Base-by-base conservation (phyloP, 2,113 vertebrate species). In the Eolophus roseicapilla region DNA sequence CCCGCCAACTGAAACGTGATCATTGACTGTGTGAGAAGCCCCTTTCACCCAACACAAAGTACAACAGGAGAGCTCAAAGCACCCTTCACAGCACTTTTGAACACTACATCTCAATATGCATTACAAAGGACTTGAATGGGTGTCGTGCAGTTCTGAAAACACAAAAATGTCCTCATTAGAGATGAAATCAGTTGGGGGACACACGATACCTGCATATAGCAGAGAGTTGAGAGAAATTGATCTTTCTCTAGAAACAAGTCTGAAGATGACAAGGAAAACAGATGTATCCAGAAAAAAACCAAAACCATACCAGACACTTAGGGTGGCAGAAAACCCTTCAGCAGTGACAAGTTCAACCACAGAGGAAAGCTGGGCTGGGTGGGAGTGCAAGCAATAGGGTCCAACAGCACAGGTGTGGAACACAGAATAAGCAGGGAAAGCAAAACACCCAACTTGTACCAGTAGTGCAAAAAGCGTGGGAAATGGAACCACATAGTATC, bases 51-150 rank as follows among this genome's bases (percentile, higher is more conserved):
- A 75, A 78, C 33, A 65, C 43, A 47, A 84, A 88, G 29, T 74
- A 70, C 14, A 92, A 76, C 49, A 90, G 31, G n/a, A 77, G 33
- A 91, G 33, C 69, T 88, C 76, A 96, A 95, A 95, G 47, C 11
- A 89, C 39, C 14, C 57, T 79, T 93, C 47, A 75, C 33, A 71
- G 24, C 18, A 50, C 33, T 92, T 92, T 84, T 71, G 39, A 78
- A 33, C 18, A 47, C 11, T 55, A 24, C 21, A 50, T 50, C 35
- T 92, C 46, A 60, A 1, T 23, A n/a, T 11, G 20, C 62, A 91
- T 84, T 84, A 68, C 17, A 71, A 79, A 91, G 39, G 29, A 84
- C 39, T 55, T 82, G n/a, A 71, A 83, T 76, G 47, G 16, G 6
- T 35, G 23, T 33, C 0, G 0, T 68, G 41, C 33, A 69, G 65